Evolutionary conservation across 2,888 invertebrate genomes (phyloP).

Genomic region (Melanotus villosus): DNA sequence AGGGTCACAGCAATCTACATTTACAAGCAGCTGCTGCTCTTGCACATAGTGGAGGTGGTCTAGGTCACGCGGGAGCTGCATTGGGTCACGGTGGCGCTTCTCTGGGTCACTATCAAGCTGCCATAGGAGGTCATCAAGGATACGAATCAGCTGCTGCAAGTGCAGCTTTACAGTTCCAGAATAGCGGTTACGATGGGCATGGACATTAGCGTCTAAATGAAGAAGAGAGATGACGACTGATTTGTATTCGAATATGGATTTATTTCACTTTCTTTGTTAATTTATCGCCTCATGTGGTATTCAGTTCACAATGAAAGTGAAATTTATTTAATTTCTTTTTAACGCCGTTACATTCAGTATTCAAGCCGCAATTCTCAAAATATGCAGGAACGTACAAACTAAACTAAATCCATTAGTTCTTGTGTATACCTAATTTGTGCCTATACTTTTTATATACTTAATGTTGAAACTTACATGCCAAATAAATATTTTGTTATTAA

Average conservation of each 20-base stretch:
- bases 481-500: too few relatives aligned
- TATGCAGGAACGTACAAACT: too few relatives aligned
- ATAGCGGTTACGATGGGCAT: background rate
- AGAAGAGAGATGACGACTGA: background rate
- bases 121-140: background rate
- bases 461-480: too few relatives aligned
- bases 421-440: too few relatives aligned
- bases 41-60: slow-evolving; percentile 11
- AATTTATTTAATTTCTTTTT: slow-evolving; percentile 25
- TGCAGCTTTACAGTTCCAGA: slow-evolving; percentile 21
- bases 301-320: slow-evolving; percentile 34
- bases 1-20: slow-evolving; percentile 8
- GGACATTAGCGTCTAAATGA: slow-evolving; percentile 4
- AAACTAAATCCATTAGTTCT: too few relatives aligned
- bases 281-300: slow-evolving; percentile 36
- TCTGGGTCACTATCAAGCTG: slow-evolving; percentile 18
- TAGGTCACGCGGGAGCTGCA: background rate
- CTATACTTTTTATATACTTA: too few relatives aligned
- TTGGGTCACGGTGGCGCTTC: slow-evolving; percentile 3
- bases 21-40: background rate
- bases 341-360: background rate
- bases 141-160: background rate
- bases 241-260: slow-evolving; percentile 13
- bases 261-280: slow-evolving; percentile 39
- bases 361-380: background rate